Percentiles rank a stretch among this genome's conserved stretches.
phyloP scores from a whole-genome alignment of 2,888 invertebrate genomes.

The Eutolmus rufibarbis region DNA sequence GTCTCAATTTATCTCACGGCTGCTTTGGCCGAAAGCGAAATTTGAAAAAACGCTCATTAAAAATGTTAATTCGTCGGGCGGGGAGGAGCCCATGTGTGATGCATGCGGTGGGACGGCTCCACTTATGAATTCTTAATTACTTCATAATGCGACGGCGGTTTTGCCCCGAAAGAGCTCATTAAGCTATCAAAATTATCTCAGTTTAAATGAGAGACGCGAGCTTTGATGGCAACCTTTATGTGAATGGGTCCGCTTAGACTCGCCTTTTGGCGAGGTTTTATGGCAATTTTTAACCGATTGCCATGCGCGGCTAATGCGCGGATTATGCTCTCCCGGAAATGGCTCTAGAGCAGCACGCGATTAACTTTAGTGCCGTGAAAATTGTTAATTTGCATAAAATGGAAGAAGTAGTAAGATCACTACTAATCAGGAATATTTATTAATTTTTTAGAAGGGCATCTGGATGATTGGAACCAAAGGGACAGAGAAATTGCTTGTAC shows the following conservation, averaged over 20 bases:
- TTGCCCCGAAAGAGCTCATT: background rate
- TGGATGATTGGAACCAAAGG: background rate
- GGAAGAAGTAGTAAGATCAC: background rate
- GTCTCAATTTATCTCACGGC: background rate
- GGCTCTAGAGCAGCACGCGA: background rate
- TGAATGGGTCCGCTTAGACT: background rate
- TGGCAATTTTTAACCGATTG: background rate
- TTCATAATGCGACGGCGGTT: background rate
- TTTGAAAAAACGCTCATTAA: background rate
- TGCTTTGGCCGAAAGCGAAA: slow-evolving; percentile 1
- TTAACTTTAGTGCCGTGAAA: background rate
- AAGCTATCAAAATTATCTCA: slow-evolving; percentile 23
- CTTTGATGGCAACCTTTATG: background rate
- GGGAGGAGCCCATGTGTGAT: background rate
- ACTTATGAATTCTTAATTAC: slow-evolving; percentile 11
- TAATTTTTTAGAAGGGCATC: background rate
- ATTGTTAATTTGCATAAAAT: background rate
- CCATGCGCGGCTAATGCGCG: background rate
- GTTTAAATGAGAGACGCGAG: background rate
- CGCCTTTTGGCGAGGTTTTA: background rate
- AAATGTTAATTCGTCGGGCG: background rate
- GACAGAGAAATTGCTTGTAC: no score
- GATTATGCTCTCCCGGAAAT: background rate
- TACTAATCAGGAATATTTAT: background rate
- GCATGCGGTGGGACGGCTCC: background rate